phyloP scores from a whole-genome alignment of 2,113 vertebrate species.

The Corythornis cristatus region DNA sequence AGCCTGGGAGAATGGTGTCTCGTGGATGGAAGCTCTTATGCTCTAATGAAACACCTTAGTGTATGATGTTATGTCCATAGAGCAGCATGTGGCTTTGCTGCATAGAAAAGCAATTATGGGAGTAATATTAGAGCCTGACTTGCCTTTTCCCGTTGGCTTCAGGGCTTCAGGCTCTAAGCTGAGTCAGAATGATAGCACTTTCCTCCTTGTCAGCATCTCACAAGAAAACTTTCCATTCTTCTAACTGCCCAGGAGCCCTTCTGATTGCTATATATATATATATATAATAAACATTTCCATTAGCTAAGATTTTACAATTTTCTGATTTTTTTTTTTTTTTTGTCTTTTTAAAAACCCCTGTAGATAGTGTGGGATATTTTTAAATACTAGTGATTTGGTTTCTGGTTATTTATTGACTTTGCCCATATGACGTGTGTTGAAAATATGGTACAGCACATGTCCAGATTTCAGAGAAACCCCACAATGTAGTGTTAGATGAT shows the following conservation, averaged over 20 bases:
- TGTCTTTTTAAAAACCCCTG: not conserved
- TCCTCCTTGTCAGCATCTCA: constrained; percentile 40
- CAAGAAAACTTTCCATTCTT: constrained; percentile 22
- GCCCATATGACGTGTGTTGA: not conserved
- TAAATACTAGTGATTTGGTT: not conserved
- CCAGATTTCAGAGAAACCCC: constrained; percentile 46
- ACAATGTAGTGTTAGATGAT: constrained; percentile 49
- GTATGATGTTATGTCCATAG: constrained; percentile 52
- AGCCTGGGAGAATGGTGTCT: constrained; percentile 14
- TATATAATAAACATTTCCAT: not conserved
- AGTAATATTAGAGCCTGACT: constrained; percentile 16
- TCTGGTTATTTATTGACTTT: not conserved
- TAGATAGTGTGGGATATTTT: not conserved
- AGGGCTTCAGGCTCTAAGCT: constrained; percentile 9
- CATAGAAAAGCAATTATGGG: constrained; percentile 52
- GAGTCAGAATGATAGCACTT: constrained; percentile 50
- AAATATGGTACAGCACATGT: not conserved
- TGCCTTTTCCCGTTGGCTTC: constrained; percentile 38
- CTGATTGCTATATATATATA: not conserved
- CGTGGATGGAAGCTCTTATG: constrained; percentile 37
- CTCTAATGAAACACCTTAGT: constrained; percentile 70
- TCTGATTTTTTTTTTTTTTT: too few species aligned
- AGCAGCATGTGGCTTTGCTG: constrained; percentile 64
- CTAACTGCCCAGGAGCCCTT: constrained; percentile 5
- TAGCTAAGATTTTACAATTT: not conserved